Evolutionary conservation across 2,888 invertebrate species (phyloP).

Genomic region (Anoplius nigerrimus): DNA sequence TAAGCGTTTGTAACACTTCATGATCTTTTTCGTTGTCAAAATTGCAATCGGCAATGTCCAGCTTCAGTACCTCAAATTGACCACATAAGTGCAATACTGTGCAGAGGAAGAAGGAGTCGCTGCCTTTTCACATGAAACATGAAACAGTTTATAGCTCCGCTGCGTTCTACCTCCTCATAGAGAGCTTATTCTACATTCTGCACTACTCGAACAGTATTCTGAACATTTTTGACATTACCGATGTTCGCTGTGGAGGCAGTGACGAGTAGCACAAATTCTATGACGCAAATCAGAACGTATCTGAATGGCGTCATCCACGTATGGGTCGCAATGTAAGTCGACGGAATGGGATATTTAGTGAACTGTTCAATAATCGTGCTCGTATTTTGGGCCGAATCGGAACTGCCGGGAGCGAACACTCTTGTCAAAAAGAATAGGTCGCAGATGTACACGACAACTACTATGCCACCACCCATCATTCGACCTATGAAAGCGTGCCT

Average conservation of each 20-base stretch:
- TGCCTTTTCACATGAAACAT: slow-evolving; percentile 15
- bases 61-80: slow-evolving; percentile 22
- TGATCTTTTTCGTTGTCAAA: background rate
- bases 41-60: background rate
- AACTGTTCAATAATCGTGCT: background rate
- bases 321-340: background rate
- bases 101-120: slow-evolving; percentile 23
- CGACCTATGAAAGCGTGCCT: slow-evolving; percentile 20
- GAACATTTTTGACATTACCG: background rate
- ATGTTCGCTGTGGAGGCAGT: background rate
- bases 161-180: background rate
- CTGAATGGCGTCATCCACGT: background rate
- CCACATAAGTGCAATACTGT: slow-evolving; percentile 24
- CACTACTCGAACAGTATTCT: too few relatives aligned
- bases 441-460: slow-evolving; percentile 19
- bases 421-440: background rate
- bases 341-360: background rate
- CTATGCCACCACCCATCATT: slow-evolving; percentile 12
- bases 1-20: background rate
- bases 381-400: background rate
- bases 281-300: background rate
- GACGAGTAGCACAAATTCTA: background rate
- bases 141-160: background rate
- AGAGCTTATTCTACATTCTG: too few relatives aligned
- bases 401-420: background rate